Percentiles rank a stretch among this genome's conserved stretches.
Evolutionary conservation across 2,888 invertebrate species (phyloP).

Genomic region (Plagodis dolabraria): DNA sequence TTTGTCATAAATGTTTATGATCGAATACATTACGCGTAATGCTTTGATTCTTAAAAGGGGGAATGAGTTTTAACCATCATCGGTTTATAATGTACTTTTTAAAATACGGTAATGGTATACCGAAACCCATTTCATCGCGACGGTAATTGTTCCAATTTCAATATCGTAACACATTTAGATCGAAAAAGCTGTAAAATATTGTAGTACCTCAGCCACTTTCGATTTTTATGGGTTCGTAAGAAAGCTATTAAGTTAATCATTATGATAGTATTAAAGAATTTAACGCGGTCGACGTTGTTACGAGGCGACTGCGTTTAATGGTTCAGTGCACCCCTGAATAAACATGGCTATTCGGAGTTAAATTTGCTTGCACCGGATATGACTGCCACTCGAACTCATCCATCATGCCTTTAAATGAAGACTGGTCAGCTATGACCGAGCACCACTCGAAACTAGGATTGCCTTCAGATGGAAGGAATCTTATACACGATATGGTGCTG

Average conservation of each 20-base stretch:
- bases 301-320: conserved; percentile 74
- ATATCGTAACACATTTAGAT: conserved; percentile 68
- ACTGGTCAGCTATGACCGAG: conserved; percentile 57
- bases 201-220: conserved; percentile 57
- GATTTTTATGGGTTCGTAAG: conserved; percentile 78
- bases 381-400: conserved; percentile 78
- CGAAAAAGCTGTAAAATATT: conserved; percentile 52
- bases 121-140: conserved; percentile 42
- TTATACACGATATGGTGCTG: conserved; percentile 50
- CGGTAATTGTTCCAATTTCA: conserved; percentile 63
- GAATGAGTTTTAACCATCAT: conserved; percentile 44
- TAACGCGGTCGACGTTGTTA: conserved; percentile 78
- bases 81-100: conserved; percentile 22
- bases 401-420: conserved; percentile 70
- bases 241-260: conserved; percentile 79
- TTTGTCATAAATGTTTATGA: conserved; percentile 57
- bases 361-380: conserved; percentile 83
- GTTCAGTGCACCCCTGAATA: conserved; percentile 83
- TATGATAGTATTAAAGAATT: conserved; percentile 82
- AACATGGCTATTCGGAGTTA: conserved; percentile 79
- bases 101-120: conserved; percentile 30
- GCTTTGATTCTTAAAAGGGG: conserved; percentile 45
- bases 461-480: conserved; percentile 55
- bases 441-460: conserved; percentile 60
- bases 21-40: conserved; percentile 43